Evolutionary conservation across 2,888 invertebrate genomes (phyloP).

Genomic region (Tetramorium bicarinatum): DNA sequence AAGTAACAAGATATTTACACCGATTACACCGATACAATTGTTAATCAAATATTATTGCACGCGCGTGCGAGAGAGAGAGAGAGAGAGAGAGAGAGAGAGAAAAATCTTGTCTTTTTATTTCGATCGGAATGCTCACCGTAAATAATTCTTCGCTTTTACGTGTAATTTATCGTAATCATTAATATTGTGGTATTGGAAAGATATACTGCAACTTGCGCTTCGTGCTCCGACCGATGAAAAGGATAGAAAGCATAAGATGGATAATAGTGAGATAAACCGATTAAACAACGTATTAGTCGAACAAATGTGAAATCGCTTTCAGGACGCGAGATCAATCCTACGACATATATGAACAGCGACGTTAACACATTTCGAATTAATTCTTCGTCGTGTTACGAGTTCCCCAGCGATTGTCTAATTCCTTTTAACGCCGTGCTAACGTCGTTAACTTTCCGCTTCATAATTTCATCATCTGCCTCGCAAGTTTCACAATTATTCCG

Average conservation of each 20-base stretch:
- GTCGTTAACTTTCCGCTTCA: conserved; percentile 63
- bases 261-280: conserved; percentile 44
- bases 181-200: conserved; percentile 29
- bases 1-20: conserved; percentile 12
- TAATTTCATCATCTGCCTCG: conserved; percentile 73
- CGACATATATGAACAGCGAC: conserved; percentile 59
- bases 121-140: conserved; percentile 23
- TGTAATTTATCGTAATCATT: conserved; percentile 44
- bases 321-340: conserved; percentile 69
- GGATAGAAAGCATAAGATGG: conserved; percentile 39
- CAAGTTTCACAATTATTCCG: conserved; percentile 73
- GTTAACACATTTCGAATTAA: conserved; percentile 73
- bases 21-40: neutral
- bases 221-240: neutral
- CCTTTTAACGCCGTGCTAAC: conserved; percentile 70
- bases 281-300: conserved; percentile 44
- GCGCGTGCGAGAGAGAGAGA: neutral
- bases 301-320: conserved; percentile 58
- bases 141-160: conserved; percentile 45
- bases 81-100: neutral
- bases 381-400: conserved; percentile 68
- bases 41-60: conserved; percentile 17
- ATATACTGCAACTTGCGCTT: conserved; percentile 40
- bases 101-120: conserved; percentile 5
- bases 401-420: conserved; percentile 69